Evolutionary conservation across 2,888 invertebrate genomes (phyloP), one percentile per base, ranked within the genome.

Genomic region (Nowickia ferox): DNA sequence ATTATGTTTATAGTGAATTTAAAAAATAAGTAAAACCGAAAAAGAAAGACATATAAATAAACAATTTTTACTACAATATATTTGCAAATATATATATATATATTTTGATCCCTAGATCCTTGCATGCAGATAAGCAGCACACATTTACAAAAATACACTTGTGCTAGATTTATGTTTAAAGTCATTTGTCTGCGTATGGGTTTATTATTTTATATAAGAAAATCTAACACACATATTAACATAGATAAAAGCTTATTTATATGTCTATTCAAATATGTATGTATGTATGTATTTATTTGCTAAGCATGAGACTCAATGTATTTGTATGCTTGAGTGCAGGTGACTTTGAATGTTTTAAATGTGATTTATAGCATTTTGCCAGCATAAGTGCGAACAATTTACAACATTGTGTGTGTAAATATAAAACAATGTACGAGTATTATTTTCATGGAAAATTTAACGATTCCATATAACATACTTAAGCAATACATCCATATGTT

Each of bases 291-390:
- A 11, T 68, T 38, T 66, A 11, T 68, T 38, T 66, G 57, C 4
- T 75, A 44, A 46, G 22, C 22, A 40, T 61, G 15, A 42, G 66
- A n/a, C 46, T 59, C 8, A n/a, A 22, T 51, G 46, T 71, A 57
- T 65, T 30, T 74, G 65, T 74, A 22, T 69, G 51, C 61, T 17
- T 65, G 84, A 71, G 57, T 85, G 81, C 85, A 85, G 82, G 78
- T 85, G 85, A 85, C 85, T 85, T 85, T 81, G 82, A 74, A 85
- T 53, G 72, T 78, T 82, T 85, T 69, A 78, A 66, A 85, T 85
- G 85, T 85, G 85, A 85, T 85, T 85, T 85, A 85, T 85, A 82
- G 78, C 82, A 82, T 82, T 85, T 85, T 85, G 71, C 81, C 63
- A 82, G 81, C 81, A 82, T 78, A 78, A 82, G 85, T 85, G 82